phyloP scores from a whole-genome alignment of 1,140 invertebrate genomes.

The Subanguina moxae region DNA sequence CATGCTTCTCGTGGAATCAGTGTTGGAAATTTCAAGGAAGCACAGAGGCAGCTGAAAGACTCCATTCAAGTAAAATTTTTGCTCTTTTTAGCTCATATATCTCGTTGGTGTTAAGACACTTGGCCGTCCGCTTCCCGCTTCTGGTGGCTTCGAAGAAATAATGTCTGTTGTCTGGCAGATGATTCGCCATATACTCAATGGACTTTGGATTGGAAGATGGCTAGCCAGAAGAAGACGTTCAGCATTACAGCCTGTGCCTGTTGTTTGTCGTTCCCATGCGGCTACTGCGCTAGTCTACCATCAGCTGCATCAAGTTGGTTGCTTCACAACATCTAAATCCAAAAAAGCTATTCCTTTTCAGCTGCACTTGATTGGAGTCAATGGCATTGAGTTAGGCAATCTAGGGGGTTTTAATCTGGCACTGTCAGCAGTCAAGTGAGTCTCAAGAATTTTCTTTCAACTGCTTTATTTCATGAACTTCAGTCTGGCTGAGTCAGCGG shows the following conservation, averaged over 20 bases:
- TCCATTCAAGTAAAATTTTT: slow-evolving; percentile 32
- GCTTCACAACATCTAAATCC: slow-evolving; percentile 1
- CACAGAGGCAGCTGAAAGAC: slow-evolving; percentile 53
- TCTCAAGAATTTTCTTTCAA: too few relatives aligned
- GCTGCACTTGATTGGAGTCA: slow-evolving; percentile 50
- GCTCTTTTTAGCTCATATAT: neutral
- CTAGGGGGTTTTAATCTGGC: slow-evolving; percentile 51
- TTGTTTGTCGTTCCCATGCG: slow-evolving; percentile 53
- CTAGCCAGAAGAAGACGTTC: slow-evolving; percentile 46
- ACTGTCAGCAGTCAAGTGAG: slow-evolving; percentile 48
- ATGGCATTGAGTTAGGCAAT: slow-evolving; percentile 14
- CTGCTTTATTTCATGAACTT: too few relatives aligned
- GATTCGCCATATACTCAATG: slow-evolving; percentile 53
- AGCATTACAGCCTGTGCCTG: slow-evolving; percentile 26
- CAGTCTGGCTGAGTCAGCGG: slow-evolving; percentile 51
- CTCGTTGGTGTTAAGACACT: slow-evolving; percentile 36
- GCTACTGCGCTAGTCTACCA: slow-evolving; percentile 58
- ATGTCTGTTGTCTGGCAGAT: slow-evolving; percentile 54
- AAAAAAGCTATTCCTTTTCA: slow-evolving; percentile 13
- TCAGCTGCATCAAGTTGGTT: slow-evolving; percentile 52
- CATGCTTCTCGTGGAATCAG: slow-evolving; percentile 38
- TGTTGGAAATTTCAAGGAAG: slow-evolving; percentile 52
- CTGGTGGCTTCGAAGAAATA: slow-evolving; percentile 45
- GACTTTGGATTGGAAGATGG: slow-evolving; percentile 56
- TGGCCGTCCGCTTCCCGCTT: slow-evolving; percentile 43